Evolutionary conservation across 1,140 invertebrate species (phyloP).

Genomic region (Drosophila leontia): DNA sequence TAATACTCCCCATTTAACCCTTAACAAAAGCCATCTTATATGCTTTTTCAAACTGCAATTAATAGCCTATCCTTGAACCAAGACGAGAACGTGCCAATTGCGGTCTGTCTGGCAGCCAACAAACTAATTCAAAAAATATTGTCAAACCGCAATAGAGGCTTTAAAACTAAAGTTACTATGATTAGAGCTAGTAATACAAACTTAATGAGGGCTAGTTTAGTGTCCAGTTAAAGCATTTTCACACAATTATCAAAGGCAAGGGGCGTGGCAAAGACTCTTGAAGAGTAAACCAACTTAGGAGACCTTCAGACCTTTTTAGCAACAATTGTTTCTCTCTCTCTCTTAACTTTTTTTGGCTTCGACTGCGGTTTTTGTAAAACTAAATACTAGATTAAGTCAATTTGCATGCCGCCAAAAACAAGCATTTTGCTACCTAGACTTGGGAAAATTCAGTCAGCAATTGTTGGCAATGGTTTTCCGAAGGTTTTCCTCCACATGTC

Average conservation of each 20-base stretch:
- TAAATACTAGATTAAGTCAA: conserved; percentile 81
- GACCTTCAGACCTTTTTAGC: conserved; percentile 59
- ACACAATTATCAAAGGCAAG: conserved; percentile 67
- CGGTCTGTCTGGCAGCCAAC: conserved; percentile 58
- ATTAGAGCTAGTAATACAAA: conserved; percentile 52
- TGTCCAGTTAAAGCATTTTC: conserved; percentile 55
- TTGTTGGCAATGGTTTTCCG: conserved; percentile 74
- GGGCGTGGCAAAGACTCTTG: conserved; percentile 71
- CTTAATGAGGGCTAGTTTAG: conserved; percentile 64
- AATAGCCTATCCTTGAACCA: conserved; percentile 62
- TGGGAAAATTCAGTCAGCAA: conserved; percentile 68
- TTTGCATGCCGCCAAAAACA: conserved; percentile 75
- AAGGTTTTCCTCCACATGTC: conserved; percentile 72
- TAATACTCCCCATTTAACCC: neutral
- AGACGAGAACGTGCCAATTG: conserved; percentile 78
- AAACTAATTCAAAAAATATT: conserved; percentile 65
- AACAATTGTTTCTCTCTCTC: conserved; percentile 63
- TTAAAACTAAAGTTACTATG: conserved; percentile 23
- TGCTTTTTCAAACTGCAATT: conserved; percentile 35
- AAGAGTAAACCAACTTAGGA: conserved; percentile 34
- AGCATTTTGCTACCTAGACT: conserved; percentile 73
- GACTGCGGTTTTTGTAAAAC: conserved; percentile 69
- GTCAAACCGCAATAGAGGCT: conserved; percentile 65
- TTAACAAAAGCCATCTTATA: conserved; percentile 22
- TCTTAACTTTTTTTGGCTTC: conserved; percentile 36